A percentile compares a stretch with the other conserved stretches of the same genome.
Evolutionary conservation across 2,797 vertebrate species (phyloP).

Genomic region (Siniperca scherzeri): DNA sequence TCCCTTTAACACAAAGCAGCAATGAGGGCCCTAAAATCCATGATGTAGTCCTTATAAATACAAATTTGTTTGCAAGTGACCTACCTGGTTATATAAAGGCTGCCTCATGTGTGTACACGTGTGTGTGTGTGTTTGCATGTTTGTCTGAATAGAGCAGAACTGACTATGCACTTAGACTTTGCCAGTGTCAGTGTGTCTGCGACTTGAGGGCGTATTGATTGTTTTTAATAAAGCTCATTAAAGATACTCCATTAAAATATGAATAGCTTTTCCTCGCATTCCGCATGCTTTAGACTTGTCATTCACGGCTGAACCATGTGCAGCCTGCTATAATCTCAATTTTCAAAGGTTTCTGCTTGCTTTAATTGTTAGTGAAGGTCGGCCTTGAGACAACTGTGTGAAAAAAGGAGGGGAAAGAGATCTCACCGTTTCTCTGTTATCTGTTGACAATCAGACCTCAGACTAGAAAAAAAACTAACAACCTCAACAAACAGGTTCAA

Average conservation of each 20-base stretch:
- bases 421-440: constrained; percentile 50
- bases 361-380: constrained; percentile 45
- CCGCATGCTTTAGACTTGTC: not conserved
- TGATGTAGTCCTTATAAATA: constrained; percentile 31
- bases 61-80: constrained; percentile 40
- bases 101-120: not conserved
- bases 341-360: constrained; percentile 41
- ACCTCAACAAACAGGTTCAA: constrained; percentile 57
- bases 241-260: constrained; percentile 37
- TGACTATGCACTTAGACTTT: not conserved
- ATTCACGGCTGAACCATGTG: constrained; percentile 14
- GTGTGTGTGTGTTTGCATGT: not conserved
- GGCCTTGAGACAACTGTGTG: constrained; percentile 43
- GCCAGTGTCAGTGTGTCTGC: constrained; percentile 19
- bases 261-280: constrained; percentile 19
- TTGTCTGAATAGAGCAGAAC: constrained; percentile 10
- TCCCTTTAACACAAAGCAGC: constrained; percentile 43
- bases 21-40: constrained; percentile 38
- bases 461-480: constrained; percentile 18
- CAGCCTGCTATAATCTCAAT: constrained; percentile 40
- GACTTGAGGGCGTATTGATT: constrained; percentile 32
- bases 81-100: constrained; percentile 46
- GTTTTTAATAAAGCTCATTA: constrained; percentile 44
- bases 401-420: not conserved
- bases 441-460: constrained; percentile 53